A percentile compares a stretch with the other conserved stretches of the same genome.
phyloP scores from a whole-genome alignment of 1,140 invertebrate species.

The Eupristina koningsbergeri region DNA sequence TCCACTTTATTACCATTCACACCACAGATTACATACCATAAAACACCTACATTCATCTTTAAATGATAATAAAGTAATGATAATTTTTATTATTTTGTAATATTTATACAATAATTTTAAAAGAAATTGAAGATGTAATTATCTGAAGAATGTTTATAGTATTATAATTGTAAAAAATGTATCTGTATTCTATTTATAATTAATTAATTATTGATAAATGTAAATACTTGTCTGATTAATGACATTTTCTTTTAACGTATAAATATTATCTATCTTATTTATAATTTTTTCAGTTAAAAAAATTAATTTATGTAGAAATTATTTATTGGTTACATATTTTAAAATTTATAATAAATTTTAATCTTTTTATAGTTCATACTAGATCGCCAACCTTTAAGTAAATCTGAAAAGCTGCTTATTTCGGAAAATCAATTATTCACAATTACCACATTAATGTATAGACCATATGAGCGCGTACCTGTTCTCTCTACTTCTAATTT shows the following conservation, averaged over 20 bases:
- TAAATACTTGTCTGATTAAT: no score
- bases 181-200: no score
- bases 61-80: conserved; percentile 70
- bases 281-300: no score
- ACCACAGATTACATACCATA: conserved; percentile 74
- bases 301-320: no score
- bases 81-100: neutral
- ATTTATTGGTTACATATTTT: neutral
- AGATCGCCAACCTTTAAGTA: conserved; percentile 73
- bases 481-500: neutral
- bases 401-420: conserved; percentile 71
- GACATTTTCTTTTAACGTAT: no score
- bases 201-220: no score
- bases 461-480: neutral
- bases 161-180: no score
- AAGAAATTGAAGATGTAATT: no score
- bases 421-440: conserved; percentile 61
- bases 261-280: no score
- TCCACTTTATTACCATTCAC: conserved; percentile 76
- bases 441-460: neutral
- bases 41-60: conserved; percentile 76
- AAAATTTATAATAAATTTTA: neutral
- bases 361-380: conserved; percentile 73
- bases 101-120: conserved; percentile 42
- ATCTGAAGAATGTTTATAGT: no score